Evolutionary conservation across 2,797 vertebrate genomes (phyloP).

Genomic region (Alcedo atthis): DNA sequence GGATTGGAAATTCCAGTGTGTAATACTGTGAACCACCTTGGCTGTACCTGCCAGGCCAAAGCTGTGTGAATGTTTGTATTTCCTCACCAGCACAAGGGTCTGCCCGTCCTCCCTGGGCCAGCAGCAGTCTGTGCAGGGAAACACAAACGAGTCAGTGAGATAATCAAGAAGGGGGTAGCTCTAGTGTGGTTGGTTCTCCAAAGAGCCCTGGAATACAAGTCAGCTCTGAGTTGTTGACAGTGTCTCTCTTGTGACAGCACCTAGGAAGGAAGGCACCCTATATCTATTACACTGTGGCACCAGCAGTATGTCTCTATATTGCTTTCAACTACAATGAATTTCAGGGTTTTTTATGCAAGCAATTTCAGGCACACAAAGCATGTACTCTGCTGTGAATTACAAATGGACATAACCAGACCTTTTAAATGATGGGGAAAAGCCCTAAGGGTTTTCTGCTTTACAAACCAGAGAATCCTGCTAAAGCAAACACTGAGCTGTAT

Average conservation of each 20-base stretch:
- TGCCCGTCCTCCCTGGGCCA: not conserved
- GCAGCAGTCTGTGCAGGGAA: not conserved
- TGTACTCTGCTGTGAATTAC: not conserved
- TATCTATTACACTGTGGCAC: not conserved
- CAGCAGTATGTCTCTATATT: not conserved
- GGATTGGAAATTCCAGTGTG: not conserved
- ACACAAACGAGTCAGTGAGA: not conserved
- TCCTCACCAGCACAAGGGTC: not conserved
- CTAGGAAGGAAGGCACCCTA: not conserved
- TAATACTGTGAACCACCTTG: not conserved
- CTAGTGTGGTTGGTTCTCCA: not conserved
- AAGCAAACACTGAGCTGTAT: not conserved
- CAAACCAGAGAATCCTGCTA: not conserved
- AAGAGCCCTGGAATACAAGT: not conserved
- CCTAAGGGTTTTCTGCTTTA: not conserved
- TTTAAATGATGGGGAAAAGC: fast-evolving
- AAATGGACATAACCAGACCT: not conserved
- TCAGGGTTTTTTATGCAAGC: not conserved
- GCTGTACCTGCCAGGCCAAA: not conserved
- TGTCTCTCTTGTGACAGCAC: not conserved
- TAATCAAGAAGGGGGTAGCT: not conserved
- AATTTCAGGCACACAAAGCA: not conserved
- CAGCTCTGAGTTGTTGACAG: not conserved
- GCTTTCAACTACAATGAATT: not conserved
- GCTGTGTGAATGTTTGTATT: not conserved